Percentiles rank a stretch among this genome's conserved stretches.
These are phyloP conservation scores for Oscheius sp. DNA, from an alignment of 2,888 invertebrate species.

Conservation along the genomic window DNA sequence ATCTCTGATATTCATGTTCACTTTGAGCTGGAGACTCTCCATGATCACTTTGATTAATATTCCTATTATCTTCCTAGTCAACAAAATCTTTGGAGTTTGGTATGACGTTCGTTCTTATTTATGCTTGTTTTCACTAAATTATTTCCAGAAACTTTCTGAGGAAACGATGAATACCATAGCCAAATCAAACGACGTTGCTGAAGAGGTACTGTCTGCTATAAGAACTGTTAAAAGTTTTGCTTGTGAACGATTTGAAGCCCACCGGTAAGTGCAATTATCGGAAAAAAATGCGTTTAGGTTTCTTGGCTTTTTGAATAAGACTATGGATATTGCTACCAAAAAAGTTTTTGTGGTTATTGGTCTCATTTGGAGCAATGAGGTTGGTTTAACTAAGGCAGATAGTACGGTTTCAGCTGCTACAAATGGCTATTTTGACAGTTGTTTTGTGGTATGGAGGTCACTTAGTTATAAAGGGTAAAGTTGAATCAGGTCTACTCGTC, in stretches of 20 bases:
- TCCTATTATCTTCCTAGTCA: constrained; percentile 74
- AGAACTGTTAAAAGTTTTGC: constrained; percentile 75
- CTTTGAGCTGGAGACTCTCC: constrained; percentile 74
- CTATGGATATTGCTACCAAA: constrained; percentile 67
- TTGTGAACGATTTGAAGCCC: constrained; percentile 74
- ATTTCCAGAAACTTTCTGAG: constrained; percentile 73
- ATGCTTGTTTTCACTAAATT: too few species aligned
- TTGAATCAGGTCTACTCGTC: constrained; percentile 74
- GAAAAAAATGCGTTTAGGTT: constrained; percentile 51
- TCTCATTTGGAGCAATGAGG: constrained; percentile 74
- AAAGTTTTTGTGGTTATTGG: constrained; percentile 74
- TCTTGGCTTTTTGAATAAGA: constrained; percentile 64
- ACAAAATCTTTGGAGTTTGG: constrained; percentile 74
- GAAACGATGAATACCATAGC: constrained; percentile 74
- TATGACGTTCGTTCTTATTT: constrained; percentile 75
- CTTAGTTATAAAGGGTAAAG: constrained; percentile 72
- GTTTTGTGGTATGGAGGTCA: constrained; percentile 75
- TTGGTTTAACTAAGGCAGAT: constrained; percentile 16
- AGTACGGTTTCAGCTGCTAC: constrained; percentile 59
- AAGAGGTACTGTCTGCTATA: constrained; percentile 74
- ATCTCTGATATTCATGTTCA: constrained; percentile 75
- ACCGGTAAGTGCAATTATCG: constrained; percentile 36
- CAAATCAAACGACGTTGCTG: constrained; percentile 75
- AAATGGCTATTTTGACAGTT: constrained; percentile 72
- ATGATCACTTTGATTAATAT: constrained; percentile 74